A percentile compares a stretch with the other conserved stretches of the same genome.
phyloP scores from a whole-genome alignment of 2,888 invertebrate genomes.

The Aleiodes leptofemur region DNA sequence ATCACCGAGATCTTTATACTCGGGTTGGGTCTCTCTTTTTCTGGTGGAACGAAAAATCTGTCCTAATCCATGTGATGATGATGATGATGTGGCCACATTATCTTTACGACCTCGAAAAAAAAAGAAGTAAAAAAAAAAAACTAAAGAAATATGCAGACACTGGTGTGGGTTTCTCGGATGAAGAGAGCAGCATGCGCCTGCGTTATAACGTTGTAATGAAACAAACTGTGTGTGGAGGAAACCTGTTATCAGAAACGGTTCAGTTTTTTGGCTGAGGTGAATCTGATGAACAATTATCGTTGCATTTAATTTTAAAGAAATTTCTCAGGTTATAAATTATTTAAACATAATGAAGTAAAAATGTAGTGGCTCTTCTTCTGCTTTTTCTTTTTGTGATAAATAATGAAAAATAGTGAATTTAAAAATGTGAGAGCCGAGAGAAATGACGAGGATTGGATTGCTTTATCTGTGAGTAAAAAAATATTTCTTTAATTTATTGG shows the following conservation, averaged over 20 bases:
- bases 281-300: slow-evolving; percentile 19
- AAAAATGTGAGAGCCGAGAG: slow-evolving; percentile 12
- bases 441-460: slow-evolving; percentile 23
- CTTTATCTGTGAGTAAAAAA: slow-evolving; percentile 25
- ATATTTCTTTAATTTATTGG: neutral
- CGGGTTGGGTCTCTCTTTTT: neutral
- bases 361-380: neutral
- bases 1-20: no score
- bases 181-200: slow-evolving; percentile 60
- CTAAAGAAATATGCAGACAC: slow-evolving; percentile 47
- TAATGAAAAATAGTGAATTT: neutral
- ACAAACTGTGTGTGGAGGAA: slow-evolving; percentile 56
- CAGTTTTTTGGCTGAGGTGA: slow-evolving; percentile 12
- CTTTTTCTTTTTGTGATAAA: neutral
- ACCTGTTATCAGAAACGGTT: slow-evolving; percentile 66
- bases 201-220: slow-evolving; percentile 59
- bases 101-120: slow-evolving; percentile 65
- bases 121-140: slow-evolving; percentile 51
- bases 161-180: slow-evolving; percentile 41
- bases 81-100: slow-evolving; percentile 59
- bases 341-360: neutral
- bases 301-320: neutral
- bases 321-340: neutral
- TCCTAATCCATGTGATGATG: slow-evolving; percentile 27
- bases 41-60: neutral